Conservation (phyloP, 2,113 vertebrate genomes). For the Tragelaphus buxtoni region DNA sequence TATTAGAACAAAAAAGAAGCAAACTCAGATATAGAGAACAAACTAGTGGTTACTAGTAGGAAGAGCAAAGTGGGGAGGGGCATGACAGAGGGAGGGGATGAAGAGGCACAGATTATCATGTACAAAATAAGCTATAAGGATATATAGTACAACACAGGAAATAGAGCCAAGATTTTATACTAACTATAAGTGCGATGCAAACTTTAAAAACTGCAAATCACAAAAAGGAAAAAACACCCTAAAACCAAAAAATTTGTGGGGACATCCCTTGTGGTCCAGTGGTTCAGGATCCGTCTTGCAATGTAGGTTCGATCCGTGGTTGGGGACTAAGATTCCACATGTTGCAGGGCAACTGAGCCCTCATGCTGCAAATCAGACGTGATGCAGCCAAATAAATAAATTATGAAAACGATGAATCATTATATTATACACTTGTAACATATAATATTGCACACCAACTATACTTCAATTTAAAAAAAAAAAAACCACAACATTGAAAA, state of each 20-base stretch:
- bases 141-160: not conserved
- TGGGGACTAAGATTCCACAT: not conserved
- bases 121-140: not conserved
- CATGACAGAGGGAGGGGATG: no score
- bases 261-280: not conserved
- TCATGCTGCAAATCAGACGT: not conserved
- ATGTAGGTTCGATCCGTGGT: not conserved
- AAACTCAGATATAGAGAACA: not conserved
- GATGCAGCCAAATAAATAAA: not conserved
- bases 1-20: not conserved
- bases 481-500: not conserved
- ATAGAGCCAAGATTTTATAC: not conserved
- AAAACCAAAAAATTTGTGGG: not conserved
- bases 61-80: not conserved
- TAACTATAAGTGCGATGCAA: not conserved
- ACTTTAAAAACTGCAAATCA: not conserved
- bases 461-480: not conserved
- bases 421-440: fast-evolving
- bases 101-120: not conserved
- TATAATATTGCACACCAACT: not conserved
- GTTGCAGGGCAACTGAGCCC: not conserved
- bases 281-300: not conserved
- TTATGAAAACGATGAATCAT: not conserved
- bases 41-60: no score
- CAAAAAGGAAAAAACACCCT: not conserved